These are phyloP conservation scores for Tympanuchus pallidicinctus DNA, from an alignment of 2,113 vertebrate genomes.

Conservation along the genomic window DNA sequence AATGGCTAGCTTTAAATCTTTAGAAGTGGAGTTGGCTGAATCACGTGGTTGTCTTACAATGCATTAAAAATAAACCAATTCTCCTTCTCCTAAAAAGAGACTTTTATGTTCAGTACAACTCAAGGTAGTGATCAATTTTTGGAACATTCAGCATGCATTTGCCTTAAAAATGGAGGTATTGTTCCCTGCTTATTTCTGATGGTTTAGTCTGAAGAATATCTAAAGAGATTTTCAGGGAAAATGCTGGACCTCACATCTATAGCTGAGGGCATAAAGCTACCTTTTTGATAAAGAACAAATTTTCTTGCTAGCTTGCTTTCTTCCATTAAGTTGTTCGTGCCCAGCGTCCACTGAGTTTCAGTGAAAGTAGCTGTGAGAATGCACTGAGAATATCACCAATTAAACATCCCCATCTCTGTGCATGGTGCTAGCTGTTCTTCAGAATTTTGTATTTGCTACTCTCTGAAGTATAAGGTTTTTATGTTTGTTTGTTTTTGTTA, in stretches of 20 bases:
- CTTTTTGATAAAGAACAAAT: neutral
- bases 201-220: neutral
- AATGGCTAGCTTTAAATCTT: neutral
- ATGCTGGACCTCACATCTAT: neutral
- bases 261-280: neutral
- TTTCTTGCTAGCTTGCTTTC: neutral
- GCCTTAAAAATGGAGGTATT: neutral
- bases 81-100: constrained; percentile 14
- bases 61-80: constrained; percentile 30
- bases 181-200: neutral
- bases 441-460: neutral
- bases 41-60: neutral
- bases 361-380: neutral
- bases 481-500: fast-evolving
- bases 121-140: constrained; percentile 43
- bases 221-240: neutral
- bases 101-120: constrained; percentile 24
- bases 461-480: neutral
- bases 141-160: neutral
- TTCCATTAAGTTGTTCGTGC: neutral
- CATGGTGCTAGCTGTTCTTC: neutral
- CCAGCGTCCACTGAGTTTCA: neutral
- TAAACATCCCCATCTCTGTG: neutral
- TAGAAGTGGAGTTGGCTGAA: neutral
- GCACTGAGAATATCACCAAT: neutral